Conservation (phyloP, 2,888 invertebrate species). For the Mesochorus sp. region DNA sequence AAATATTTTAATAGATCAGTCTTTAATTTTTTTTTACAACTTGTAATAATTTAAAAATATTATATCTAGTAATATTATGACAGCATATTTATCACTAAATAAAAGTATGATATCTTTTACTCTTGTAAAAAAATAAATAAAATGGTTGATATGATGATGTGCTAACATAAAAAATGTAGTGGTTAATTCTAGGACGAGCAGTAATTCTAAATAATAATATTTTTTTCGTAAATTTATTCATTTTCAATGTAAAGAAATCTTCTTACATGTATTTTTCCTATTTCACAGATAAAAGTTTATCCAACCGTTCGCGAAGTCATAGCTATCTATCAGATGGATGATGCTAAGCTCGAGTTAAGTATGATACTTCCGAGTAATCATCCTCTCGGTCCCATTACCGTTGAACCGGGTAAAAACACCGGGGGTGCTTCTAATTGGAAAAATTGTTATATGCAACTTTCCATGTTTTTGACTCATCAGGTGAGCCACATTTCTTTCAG, state of each 20-base stretch:
- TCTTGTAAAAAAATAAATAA: too few relatives aligned
- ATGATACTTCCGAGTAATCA: conserved; percentile 91
- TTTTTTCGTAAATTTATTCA: conserved; percentile 2
- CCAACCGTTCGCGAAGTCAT: conserved; percentile 89
- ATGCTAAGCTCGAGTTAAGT: conserved; percentile 90
- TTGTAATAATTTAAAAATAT: too few relatives aligned
- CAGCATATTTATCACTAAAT: too few relatives aligned
- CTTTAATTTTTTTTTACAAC: too few relatives aligned
- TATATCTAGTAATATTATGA: too few relatives aligned
- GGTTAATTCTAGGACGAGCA: too few relatives aligned
- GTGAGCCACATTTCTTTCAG: conserved; percentile 82
- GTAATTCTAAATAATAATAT: too few relatives aligned
- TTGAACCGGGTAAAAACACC: conserved; percentile 87
- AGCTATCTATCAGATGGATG: conserved; percentile 92
- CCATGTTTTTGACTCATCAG: conserved; percentile 93
- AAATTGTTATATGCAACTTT: conserved; percentile 91
- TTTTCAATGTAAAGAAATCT: conserved; percentile 20
- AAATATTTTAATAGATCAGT: background rate
- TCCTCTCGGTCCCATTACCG: conserved; percentile 90
- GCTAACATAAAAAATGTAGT: too few relatives aligned
- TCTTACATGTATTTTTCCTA: background rate
- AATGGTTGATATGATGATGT: too few relatives aligned
- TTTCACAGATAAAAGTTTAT: conserved; percentile 87
- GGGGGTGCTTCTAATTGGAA: conserved; percentile 88
- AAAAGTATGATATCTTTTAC: too few relatives aligned